Evolutionary conservation across 2,888 invertebrate genomes (phyloP).

Genomic region (Lampropteryx suffumata): DNA sequence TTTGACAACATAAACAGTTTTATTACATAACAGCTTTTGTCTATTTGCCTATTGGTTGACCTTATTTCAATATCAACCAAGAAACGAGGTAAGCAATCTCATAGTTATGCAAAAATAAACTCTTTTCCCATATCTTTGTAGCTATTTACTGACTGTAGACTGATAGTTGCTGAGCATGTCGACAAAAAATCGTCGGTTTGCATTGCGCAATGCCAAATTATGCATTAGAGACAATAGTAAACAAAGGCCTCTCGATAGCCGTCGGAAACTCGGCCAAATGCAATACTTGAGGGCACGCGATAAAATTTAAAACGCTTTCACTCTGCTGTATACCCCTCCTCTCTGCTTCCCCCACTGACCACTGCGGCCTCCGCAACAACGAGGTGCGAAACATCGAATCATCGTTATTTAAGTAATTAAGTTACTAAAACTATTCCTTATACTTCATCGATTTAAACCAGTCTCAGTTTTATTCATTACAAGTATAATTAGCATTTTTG

Average conservation of each 20-base stretch:
- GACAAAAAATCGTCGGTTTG: slow-evolving; percentile 25
- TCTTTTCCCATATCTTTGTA: not conserved
- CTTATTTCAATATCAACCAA: slow-evolving; percentile 16
- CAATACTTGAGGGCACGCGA: slow-evolving; percentile 59
- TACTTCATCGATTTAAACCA: too few relatives aligned
- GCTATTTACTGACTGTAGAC: not conserved
- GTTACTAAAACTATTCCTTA: slow-evolving; percentile 6
- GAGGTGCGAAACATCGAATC: slow-evolving; percentile 40
- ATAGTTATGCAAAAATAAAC: slow-evolving; percentile 5
- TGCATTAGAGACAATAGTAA: slow-evolving; percentile 37
- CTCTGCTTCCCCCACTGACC: slow-evolving; percentile 34
- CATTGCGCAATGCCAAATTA: slow-evolving; percentile 40
- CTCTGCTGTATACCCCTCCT: slow-evolving; percentile 43
- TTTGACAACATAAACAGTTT: not conserved
- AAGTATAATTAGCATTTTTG: not conserved
- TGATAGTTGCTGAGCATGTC: slow-evolving; percentile 25
- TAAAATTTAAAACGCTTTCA: slow-evolving; percentile 76
- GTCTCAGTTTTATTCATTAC: not conserved
- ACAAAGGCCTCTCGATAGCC: slow-evolving; percentile 46
- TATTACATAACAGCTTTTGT: slow-evolving; percentile 14
- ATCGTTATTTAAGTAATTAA: slow-evolving; percentile 16
- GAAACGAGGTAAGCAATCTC: not conserved
- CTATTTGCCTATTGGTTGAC: slow-evolving; percentile 11
- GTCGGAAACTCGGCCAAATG: slow-evolving; percentile 55
- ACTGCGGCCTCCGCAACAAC: slow-evolving; percentile 12